Percentiles rank a stretch among this genome's conserved stretches.
Evolutionary conservation across 2,888 invertebrate species (phyloP).

Genomic region (Torymus texanus): DNA sequence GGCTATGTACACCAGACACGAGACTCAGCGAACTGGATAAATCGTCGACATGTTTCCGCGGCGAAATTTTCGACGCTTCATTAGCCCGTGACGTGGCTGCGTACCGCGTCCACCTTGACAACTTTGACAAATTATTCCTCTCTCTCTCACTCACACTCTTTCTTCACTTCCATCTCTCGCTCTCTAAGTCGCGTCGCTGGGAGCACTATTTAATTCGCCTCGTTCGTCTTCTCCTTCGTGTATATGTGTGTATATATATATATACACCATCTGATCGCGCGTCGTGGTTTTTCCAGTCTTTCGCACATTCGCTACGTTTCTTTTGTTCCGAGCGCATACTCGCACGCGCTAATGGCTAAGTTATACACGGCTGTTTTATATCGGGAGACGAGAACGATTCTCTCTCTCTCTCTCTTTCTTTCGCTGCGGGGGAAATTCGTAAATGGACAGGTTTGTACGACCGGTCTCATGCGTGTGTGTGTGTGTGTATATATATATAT

Average conservation of each 20-base stretch:
- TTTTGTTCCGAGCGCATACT: neutral
- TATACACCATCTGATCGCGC: neutral
- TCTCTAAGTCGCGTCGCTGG: slow-evolving; percentile 16
- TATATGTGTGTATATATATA: no score
- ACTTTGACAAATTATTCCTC: slow-evolving; percentile 64
- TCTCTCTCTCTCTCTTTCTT: no score
- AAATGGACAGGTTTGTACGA: slow-evolving; percentile 17
- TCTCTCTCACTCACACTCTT: slow-evolving; percentile 22
- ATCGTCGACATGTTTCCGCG: slow-evolving; percentile 71
- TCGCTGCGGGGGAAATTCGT: slow-evolving; percentile 5
- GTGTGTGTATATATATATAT: no score
- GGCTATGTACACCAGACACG: slow-evolving; percentile 24
- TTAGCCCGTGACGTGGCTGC: slow-evolving; percentile 65
- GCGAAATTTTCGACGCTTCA: slow-evolving; percentile 73
- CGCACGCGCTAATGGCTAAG: no score
- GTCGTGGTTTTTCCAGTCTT: slow-evolving; percentile 48
- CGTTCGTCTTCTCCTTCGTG: neutral
- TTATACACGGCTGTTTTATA: no score
- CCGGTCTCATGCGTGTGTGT: no score
- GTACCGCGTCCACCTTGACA: slow-evolving; percentile 58
- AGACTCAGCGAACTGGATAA: slow-evolving; percentile 70
- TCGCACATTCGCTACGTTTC: slow-evolving; percentile 18
- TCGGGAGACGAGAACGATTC: no score
- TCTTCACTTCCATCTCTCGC: slow-evolving; percentile 5
- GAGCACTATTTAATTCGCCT: slow-evolving; percentile 9